phyloP scores from a whole-genome alignment of 2,888 invertebrate genomes.

The Flabesymbios commensalis region DNA sequence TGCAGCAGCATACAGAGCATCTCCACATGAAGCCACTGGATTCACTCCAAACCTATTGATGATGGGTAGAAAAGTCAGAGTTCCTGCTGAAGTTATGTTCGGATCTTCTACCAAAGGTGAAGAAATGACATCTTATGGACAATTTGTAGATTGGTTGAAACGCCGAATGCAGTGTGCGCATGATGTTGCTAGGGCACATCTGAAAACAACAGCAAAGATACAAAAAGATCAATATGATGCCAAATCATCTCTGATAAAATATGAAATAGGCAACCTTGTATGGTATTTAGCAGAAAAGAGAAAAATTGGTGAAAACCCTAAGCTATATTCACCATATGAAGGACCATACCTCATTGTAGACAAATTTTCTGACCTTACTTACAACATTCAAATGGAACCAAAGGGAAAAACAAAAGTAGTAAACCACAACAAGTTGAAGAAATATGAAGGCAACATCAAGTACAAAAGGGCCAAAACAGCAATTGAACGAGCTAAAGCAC shows the following conservation, averaged over 20 bases:
- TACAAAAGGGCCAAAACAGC: too few relatives aligned
- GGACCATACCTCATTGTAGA: too few relatives aligned
- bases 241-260: neutral
- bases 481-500: too few relatives aligned
- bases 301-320: too few relatives aligned
- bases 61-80: constrained; percentile 27
- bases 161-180: neutral
- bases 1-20: constrained; percentile 26
- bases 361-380: too few relatives aligned
- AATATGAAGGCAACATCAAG: too few relatives aligned
- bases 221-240: neutral
- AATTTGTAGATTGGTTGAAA: neutral
- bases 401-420: too few relatives aligned
- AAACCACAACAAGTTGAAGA: too few relatives aligned
- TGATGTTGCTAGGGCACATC: neutral
- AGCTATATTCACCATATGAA: too few relatives aligned
- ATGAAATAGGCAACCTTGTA: neutral
- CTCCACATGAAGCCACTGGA: constrained; percentile 25
- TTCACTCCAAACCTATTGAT: constrained; percentile 32
- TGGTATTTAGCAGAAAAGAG: neutral
- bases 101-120: neutral
- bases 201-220: neutral
- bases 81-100: constrained; percentile 28
- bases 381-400: too few relatives aligned
- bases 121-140: neutral